These are phyloP conservation scores for Melierax canorus DNA, from an alignment of 2,113 vertebrate species.

Conservation along the genomic window DNA sequence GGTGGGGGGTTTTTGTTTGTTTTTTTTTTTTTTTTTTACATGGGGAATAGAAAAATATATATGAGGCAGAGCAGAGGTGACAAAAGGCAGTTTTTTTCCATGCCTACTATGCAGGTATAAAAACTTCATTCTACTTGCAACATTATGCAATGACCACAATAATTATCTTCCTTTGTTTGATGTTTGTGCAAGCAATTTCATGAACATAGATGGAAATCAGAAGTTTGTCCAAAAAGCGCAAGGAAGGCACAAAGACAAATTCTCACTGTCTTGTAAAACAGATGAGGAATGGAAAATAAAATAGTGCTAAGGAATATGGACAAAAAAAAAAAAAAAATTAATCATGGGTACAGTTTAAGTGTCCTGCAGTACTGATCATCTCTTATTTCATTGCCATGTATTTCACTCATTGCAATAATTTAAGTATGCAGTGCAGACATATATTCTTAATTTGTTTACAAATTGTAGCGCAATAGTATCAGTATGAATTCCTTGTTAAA, in stretches of 20 bases:
- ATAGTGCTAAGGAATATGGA: not conserved
- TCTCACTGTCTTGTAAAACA: not conserved
- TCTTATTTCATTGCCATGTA: not conserved
- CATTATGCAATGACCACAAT: not conserved
- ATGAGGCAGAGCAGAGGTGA: rapidly evolving
- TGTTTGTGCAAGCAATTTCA: not conserved
- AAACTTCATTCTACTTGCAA: not conserved
- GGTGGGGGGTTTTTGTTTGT: not conserved
- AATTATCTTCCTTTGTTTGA: not conserved
- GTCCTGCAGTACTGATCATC: not conserved
- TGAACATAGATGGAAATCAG: not conserved
- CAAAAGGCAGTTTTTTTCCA: not conserved
- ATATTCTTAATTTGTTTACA: not conserved
- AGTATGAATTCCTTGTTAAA: not conserved
- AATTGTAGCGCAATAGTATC: rapidly evolving
- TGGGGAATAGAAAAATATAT: not conserved
- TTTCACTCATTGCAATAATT: not conserved
- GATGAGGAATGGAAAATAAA: not conserved
- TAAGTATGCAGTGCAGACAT: not conserved
- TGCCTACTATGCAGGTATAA: not conserved
- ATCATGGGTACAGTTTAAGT: not conserved
- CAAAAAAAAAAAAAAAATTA: not conserved
- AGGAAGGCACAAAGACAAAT: not conserved
- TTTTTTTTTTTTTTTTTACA: not conserved
- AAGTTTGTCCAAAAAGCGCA: not conserved